Percentiles rank a stretch among this genome's conserved stretches.
Conservation (phyloP, 2,797 vertebrate genomes). For the Iguana delicatissima region DNA sequence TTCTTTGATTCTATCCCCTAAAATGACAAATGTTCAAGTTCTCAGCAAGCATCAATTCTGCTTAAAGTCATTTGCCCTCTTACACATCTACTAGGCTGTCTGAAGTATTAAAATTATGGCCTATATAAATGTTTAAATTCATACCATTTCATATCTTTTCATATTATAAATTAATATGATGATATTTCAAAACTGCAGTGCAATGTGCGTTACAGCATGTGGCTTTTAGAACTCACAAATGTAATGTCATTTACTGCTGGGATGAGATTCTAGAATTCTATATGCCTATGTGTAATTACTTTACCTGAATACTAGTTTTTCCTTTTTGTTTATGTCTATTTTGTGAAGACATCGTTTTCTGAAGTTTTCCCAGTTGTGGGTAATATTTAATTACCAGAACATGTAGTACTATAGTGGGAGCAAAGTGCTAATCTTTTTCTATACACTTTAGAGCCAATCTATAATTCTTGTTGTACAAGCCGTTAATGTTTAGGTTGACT, state of each 20-base stretch:
- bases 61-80: background rate
- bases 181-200: background rate
- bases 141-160: slow-evolving; percentile 1
- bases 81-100: slow-evolving; percentile 1
- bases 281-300: slow-evolving; percentile 16
- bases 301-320: slow-evolving; percentile 42
- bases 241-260: background rate
- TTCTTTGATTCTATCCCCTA: background rate
- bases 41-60: background rate
- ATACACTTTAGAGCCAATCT: slow-evolving; percentile 58
- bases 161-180: slow-evolving; percentile 15
- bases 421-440: slow-evolving; percentile 66
- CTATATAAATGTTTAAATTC: background rate
- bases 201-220: background rate
- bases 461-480: slow-evolving; percentile 73
- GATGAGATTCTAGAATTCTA: slow-evolving; percentile 28
- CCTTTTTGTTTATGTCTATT: slow-evolving; percentile 49
- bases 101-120: background rate
- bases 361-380: slow-evolving; percentile 47
- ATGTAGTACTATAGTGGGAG: slow-evolving; percentile 54
- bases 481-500: slow-evolving; percentile 47
- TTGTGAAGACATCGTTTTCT: slow-evolving; percentile 56
- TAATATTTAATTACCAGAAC: slow-evolving; percentile 60
- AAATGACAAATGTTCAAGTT: rapidly evolving
- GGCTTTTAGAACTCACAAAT: slow-evolving; percentile 34